Conservation (phyloP, 2,888 invertebrate genomes). For the Pharmacophagus antenor region DNA sequence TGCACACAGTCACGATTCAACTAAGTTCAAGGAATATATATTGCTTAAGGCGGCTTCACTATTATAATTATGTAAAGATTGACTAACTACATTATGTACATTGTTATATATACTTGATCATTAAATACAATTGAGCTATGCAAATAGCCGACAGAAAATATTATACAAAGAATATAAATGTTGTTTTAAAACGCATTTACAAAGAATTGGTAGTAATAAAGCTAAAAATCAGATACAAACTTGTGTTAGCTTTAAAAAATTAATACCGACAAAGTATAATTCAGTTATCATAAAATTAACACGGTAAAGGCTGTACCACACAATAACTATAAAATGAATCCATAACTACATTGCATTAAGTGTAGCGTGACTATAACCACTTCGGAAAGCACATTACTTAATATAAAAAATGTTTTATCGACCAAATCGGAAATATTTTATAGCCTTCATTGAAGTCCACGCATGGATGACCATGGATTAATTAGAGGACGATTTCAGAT, state of each 20-base stretch:
- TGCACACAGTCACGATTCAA: conserved; percentile 68
- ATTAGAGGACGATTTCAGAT: conserved; percentile 26
- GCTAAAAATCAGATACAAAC: conserved; percentile 9
- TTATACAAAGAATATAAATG: not conserved
- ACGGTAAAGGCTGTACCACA: conserved; percentile 18
- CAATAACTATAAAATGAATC: conserved; percentile 17
- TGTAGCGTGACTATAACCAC: conserved; percentile 27
- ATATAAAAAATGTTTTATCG: conserved; percentile 28
- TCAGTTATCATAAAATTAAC: conserved; percentile 23
- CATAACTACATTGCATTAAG: conserved; percentile 9
- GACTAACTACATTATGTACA: not conserved
- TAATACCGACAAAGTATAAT: conserved; percentile 21
- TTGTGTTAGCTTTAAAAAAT: conserved; percentile 12
- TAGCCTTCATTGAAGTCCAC: conserved; percentile 21
- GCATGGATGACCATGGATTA: conserved; percentile 20
- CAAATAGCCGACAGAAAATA: not conserved
- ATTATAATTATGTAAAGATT: not conserved
- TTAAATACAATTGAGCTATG: not conserved
- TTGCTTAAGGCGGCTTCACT: conserved; percentile 11
- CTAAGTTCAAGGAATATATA: conserved; percentile 50
- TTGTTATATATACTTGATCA: not conserved
- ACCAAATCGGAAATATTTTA: conserved; percentile 24
- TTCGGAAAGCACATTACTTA: conserved; percentile 24
- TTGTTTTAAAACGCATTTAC: not conserved
- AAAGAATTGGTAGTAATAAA: conserved; percentile 14